phyloP scores from a whole-genome alignment of 2,888 invertebrate genomes.

The Polydrusus pterygomalis region DNA sequence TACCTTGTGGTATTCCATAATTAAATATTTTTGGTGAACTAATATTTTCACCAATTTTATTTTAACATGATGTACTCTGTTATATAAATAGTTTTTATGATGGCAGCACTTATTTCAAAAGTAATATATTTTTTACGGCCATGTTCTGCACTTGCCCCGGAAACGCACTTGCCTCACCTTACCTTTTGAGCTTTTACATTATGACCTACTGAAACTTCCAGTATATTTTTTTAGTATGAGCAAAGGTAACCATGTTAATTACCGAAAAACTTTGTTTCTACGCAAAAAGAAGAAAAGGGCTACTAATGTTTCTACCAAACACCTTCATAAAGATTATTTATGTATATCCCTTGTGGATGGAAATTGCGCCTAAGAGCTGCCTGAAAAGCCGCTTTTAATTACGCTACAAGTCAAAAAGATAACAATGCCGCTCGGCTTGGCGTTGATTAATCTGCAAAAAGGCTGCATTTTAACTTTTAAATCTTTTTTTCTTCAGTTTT shows the following conservation, averaged over 20 bases:
- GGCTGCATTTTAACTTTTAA: neutral
- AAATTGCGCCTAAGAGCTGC: neutral
- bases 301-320: conserved; percentile 1
- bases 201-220: too few relatives aligned
- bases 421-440: neutral
- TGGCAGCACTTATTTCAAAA: too few relatives aligned
- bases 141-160: too few relatives aligned
- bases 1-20: too few relatives aligned
- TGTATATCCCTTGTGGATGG: neutral
- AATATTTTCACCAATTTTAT: too few relatives aligned
- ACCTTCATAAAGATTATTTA: neutral
- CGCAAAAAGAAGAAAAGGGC: neutral
- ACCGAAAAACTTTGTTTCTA: neutral
- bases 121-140: too few relatives aligned
- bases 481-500: neutral
- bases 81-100: too few relatives aligned
- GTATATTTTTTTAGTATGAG: neutral
- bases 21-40: too few relatives aligned
- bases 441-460: neutral
- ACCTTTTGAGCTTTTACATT: too few relatives aligned
- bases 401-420: conserved; percentile 11
- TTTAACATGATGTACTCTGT: too few relatives aligned
- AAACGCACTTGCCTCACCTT: too few relatives aligned
- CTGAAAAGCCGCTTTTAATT: neutral
- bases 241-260: neutral